phyloP scores from a whole-genome alignment of 2,797 vertebrate genomes.

The Nothura maculosa region DNA sequence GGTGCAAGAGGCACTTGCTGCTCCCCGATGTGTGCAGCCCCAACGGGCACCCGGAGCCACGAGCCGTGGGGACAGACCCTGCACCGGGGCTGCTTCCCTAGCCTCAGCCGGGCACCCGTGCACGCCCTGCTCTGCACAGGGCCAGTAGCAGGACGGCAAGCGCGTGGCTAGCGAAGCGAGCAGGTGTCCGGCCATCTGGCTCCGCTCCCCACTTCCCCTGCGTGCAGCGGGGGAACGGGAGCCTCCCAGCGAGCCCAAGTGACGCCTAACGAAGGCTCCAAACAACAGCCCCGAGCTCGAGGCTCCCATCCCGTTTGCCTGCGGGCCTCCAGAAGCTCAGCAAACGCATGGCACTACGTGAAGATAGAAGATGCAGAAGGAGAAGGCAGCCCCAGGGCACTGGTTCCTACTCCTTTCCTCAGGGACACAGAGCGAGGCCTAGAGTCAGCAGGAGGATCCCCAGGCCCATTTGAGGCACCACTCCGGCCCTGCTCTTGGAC shows the following conservation, averaged over 20 bases:
- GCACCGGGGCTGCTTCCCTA: fast-evolving
- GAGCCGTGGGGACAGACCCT: no score
- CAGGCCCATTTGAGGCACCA: not conserved
- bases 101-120: not conserved
- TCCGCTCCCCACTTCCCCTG: not conserved
- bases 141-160: not conserved
- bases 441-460: constrained; percentile 33
- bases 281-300: not conserved
- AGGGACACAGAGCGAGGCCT: not conserved
- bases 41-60: not conserved
- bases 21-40: not conserved
- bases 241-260: not conserved
- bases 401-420: not conserved
- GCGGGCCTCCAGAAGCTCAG: constrained; percentile 12
- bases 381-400: not conserved
- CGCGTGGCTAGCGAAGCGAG: not conserved
- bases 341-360: constrained; percentile 21
- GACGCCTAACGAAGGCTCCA: not conserved
- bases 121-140: fast-evolving
- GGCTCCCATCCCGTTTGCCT: not conserved
- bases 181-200: fast-evolving
- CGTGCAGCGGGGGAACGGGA: not conserved
- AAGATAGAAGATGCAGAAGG: constrained; percentile 15
- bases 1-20: fast-evolving
- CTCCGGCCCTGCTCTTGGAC: not conserved